phyloP scores from a whole-genome alignment of 2,888 invertebrate genomes.

The Entomobrya multifasciata region DNA sequence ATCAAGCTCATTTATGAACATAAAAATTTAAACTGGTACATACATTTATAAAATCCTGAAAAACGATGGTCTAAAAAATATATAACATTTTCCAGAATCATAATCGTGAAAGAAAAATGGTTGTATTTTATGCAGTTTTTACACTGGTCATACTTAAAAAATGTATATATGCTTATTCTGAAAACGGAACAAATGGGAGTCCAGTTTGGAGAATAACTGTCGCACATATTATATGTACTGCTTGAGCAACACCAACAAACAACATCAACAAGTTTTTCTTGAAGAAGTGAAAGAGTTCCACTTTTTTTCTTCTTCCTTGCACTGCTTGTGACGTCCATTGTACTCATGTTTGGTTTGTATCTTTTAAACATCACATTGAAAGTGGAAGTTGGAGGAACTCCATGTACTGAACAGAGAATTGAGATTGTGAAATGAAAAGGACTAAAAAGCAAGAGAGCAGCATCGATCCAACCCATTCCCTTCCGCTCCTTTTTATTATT shows the following conservation, averaged over 20 bases:
- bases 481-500: constrained; percentile 68
- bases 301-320: constrained; percentile 1
- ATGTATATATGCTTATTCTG: not conserved
- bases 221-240: no score
- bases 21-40: no score
- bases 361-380: constrained; percentile 54
- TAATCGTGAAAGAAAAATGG: no score
- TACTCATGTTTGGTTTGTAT: constrained; percentile 57
- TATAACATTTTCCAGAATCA: no score
- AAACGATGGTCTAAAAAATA: no score
- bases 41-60: no score
- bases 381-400: constrained; percentile 40
- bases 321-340: constrained; percentile 61
- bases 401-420: constrained; percentile 32
- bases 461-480: constrained; percentile 70
- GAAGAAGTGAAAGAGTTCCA: constrained; percentile 9
- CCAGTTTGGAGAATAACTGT: not conserved
- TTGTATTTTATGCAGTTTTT: no score
- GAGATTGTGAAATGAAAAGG: constrained; percentile 61
- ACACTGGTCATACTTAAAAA: not conserved
- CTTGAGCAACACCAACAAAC: constrained; percentile 43
- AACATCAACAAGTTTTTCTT: constrained; percentile 61
- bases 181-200: not conserved
- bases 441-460: constrained; percentile 61
- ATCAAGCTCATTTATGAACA: no score